Conservation (phyloP, 1,140 invertebrate genomes). For the Meloidogyne exigua region DNA sequence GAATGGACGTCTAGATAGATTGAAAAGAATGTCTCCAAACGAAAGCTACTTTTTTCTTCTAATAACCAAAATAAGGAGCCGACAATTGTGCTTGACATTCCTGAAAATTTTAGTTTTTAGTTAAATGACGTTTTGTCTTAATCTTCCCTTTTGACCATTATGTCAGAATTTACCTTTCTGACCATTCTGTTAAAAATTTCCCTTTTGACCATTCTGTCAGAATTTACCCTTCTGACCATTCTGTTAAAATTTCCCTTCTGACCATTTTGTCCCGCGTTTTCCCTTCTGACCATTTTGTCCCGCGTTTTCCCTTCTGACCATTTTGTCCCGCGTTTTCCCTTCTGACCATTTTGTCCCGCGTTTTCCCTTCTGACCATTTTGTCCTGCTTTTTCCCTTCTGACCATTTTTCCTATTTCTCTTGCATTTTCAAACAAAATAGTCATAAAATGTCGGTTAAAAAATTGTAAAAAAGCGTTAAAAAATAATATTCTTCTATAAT, state of each 20-base stretch:
- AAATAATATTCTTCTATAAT: too few relatives aligned
- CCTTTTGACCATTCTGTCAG: neutral
- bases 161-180: neutral
- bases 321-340: too few relatives aligned
- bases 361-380: too few relatives aligned
- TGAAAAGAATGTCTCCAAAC: constrained; percentile 31
- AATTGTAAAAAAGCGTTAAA: too few relatives aligned
- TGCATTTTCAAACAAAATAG: too few relatives aligned
- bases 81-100: constrained; percentile 24
- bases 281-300: neutral
- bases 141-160: neutral
- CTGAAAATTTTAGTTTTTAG: constrained; percentile 8
- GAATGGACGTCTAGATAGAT: constrained; percentile 24
- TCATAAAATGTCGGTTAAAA: too few relatives aligned
- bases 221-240: too few relatives aligned
- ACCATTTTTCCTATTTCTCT: neutral
- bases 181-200: neutral
- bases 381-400: too few relatives aligned
- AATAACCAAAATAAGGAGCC: constrained; percentile 31
- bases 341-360: too few relatives aligned
- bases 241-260: neutral
- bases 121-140: neutral
- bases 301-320: neutral
- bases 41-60: constrained; percentile 18
- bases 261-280: neutral